Evolutionary conservation across 2,797 vertebrate species (phyloP).

Genomic region (Sebastes umbrosus): DNA sequence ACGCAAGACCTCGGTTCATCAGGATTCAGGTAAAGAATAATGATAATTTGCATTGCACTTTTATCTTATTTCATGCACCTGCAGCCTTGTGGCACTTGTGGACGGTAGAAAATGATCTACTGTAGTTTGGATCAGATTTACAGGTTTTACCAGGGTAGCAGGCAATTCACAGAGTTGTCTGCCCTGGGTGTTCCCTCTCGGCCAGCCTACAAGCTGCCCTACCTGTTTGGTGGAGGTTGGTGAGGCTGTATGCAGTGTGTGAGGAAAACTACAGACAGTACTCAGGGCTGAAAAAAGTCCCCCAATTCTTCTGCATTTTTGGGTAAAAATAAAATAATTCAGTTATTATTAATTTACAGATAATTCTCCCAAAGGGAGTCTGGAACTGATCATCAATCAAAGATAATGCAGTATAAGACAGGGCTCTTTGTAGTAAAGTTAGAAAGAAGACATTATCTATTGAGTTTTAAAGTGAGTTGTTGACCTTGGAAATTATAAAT

Average conservation of each 20-base stretch:
- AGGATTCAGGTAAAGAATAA: slow-evolving; percentile 84
- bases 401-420: too few species aligned
- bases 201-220: background rate
- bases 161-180: background rate
- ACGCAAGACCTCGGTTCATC: slow-evolving; percentile 88
- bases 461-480: background rate
- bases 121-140: background rate
- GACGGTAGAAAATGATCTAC: background rate
- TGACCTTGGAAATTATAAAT: background rate
- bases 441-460: background rate
- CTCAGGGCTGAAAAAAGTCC: background rate
- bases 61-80: background rate
- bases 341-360: background rate
- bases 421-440: too few species aligned
- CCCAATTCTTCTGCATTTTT: background rate
- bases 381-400: background rate
- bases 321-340: background rate
- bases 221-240: background rate
- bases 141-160: background rate
- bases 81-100: background rate
- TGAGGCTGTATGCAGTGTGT: background rate
- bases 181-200: background rate
- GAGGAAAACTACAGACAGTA: background rate
- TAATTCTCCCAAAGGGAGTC: background rate
- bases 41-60: background rate